phyloP scores from a whole-genome alignment of 1,140 invertebrate genomes.

The Hydropsyche tenuis region DNA sequence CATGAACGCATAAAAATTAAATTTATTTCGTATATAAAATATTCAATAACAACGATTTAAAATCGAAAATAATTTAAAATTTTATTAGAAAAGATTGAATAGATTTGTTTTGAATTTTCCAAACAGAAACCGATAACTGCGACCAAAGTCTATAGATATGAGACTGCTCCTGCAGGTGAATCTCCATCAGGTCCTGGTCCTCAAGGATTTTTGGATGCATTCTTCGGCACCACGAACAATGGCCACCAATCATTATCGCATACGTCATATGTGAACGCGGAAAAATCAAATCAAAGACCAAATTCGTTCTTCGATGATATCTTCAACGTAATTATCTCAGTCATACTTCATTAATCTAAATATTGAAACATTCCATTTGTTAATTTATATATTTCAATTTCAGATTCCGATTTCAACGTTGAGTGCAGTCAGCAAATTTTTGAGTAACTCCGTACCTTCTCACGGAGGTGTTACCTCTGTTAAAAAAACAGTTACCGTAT shows the following conservation, averaged over 20 bases:
- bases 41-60: too few relatives aligned
- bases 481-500: background rate
- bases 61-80: too few relatives aligned
- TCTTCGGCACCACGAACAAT: conserved; percentile 26
- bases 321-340: conserved; percentile 42
- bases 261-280: background rate
- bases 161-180: background rate
- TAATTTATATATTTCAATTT: conserved; percentile 4
- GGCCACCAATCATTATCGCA: conserved; percentile 10
- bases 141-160: conserved; percentile 1
- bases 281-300: background rate
- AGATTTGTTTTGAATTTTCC: background rate
- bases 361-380: too few relatives aligned
- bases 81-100: too few relatives aligned
- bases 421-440: conserved; percentile 44
- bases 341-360: too few relatives aligned
- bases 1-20: too few relatives aligned
- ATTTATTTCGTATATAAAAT: too few relatives aligned
- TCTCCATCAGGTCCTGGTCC: background rate
- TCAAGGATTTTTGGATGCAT: conserved; percentile 34
- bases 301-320: conserved; percentile 44
- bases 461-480: conserved; percentile 6
- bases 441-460: conserved; percentile 37
- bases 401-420: conserved; percentile 48
- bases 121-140: conserved; percentile 3